Base-by-base conservation (phyloP, 2,113 vertebrate species). In the Percina caprodes region DNA sequence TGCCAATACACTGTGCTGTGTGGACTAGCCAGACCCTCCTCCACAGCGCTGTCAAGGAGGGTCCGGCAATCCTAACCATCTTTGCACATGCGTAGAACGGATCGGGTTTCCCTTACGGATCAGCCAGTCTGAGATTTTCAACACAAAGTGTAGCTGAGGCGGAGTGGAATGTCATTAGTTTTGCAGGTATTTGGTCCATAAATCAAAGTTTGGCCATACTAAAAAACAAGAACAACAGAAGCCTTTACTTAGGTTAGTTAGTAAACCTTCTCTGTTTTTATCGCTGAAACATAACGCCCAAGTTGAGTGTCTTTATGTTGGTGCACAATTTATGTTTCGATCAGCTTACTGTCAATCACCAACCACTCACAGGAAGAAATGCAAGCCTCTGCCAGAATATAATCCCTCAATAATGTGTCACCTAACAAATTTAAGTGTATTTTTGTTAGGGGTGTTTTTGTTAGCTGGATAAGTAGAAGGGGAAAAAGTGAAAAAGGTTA, bases 301-400 rank as follows among this genome's bases (percentile, higher is more conserved):
- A 63, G 59, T 35, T 42, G 24, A 63, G n/a, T 49, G 60, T 66
- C 62, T 58, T 77, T 39, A 19, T 54, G 60, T 79, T 23, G 4
- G 48, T 45, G 21, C 13, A 33, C 69, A 78, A 48, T 6, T 19
- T 48, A 30, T 48, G 23, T 61, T 26, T 54, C 15, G 19, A 19
- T 74, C 42, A 69, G 70, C n/a, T 82, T 45, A 49, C 2, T 70
- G 71, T 86, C 77, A 72, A 48, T 71, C 52, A 69, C 10, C 69
- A 71, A 71, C 67, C 54, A 65, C 61, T 48, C 13, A 7, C 55
- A 35, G 6, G 21, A 60, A 33, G 49, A 83, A 19, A 80, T 39
- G 0, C 30, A 68, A 75, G 35, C 5, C 46, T 49, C 60, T 75
- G 70, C n/a, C 66, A 76, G 48, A 54, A 86, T 60, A 70, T 18